These are phyloP conservation scores for Dromiciops gliroides DNA, from an alignment of 2,113 vertebrate genomes.

Conservation along the genomic window DNA sequence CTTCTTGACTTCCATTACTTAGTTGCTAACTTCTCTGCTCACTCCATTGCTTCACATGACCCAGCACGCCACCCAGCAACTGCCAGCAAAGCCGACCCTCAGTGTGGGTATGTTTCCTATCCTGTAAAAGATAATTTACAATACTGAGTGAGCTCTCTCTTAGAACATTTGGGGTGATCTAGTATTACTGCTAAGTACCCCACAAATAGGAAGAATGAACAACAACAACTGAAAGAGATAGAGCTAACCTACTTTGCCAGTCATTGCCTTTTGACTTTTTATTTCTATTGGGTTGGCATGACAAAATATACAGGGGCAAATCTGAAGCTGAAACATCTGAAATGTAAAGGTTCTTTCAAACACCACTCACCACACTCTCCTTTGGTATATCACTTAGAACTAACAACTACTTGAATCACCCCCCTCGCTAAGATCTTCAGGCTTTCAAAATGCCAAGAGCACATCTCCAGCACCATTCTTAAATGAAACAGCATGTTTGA, in stretches of 20 bases:
- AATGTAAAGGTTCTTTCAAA: conserved; percentile 25
- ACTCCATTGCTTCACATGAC: neutral
- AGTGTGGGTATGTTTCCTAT: neutral
- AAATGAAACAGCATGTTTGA: conserved; percentile 60
- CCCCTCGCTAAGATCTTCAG: neutral
- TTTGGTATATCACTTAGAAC: neutral
- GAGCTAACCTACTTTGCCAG: neutral
- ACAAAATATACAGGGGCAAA: neutral
- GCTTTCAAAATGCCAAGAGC: conserved; percentile 22
- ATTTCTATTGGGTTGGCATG: neutral
- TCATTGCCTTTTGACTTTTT: neutral
- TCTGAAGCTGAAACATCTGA: neutral
- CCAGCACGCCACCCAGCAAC: neutral
- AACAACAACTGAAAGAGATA: neutral
- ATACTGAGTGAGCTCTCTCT: neutral
- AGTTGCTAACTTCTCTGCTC: neutral
- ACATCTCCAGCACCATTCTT: conserved; percentile 36
- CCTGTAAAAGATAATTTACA: neutral
- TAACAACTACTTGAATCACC: conserved; percentile 10
- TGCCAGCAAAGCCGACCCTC: neutral
- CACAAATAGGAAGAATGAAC: neutral
- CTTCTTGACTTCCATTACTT: neutral
- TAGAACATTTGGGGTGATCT: neutral
- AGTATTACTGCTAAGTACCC: neutral
- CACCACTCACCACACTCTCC: neutral